A percentile compares a stretch with the other conserved stretches of the same genome.
phyloP scores from a whole-genome alignment of 2,113 vertebrate species.

The Brachypodius melanocephalos region DNA sequence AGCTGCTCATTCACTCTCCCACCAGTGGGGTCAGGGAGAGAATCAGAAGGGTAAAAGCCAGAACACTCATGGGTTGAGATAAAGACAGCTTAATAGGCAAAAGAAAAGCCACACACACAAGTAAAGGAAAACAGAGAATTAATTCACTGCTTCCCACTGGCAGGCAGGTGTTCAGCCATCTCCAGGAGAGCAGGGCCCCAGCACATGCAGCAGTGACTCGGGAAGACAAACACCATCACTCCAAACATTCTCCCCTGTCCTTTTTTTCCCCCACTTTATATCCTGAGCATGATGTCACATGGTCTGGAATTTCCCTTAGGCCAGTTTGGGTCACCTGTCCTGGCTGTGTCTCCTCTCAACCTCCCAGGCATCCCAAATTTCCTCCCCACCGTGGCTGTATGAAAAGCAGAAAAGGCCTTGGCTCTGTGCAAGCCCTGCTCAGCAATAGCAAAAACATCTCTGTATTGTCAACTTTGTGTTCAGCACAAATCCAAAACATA shows the following conservation, averaged over 20 bases:
- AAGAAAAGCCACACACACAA: background rate
- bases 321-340: background rate
- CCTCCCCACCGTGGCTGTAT: fast-evolving
- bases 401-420: background rate
- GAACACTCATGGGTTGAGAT: background rate
- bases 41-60: background rate
- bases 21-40: background rate
- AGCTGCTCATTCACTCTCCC: background rate
- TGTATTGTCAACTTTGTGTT: background rate
- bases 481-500: background rate
- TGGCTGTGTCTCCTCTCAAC: background rate
- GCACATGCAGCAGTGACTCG: background rate
- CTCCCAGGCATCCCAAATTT: background rate
- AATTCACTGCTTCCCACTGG: background rate
- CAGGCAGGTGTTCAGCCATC: background rate
- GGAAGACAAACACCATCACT: background rate
- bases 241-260: background rate
- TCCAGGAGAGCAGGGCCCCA: background rate
- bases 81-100: background rate
- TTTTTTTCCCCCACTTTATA: background rate
- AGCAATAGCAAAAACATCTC: background rate
- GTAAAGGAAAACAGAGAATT: background rate
- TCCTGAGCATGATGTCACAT: background rate
- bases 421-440: background rate
- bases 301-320: background rate